phyloP scores from a whole-genome alignment of 2,888 invertebrate genomes.

The Schizotus pectinicornis region DNA sequence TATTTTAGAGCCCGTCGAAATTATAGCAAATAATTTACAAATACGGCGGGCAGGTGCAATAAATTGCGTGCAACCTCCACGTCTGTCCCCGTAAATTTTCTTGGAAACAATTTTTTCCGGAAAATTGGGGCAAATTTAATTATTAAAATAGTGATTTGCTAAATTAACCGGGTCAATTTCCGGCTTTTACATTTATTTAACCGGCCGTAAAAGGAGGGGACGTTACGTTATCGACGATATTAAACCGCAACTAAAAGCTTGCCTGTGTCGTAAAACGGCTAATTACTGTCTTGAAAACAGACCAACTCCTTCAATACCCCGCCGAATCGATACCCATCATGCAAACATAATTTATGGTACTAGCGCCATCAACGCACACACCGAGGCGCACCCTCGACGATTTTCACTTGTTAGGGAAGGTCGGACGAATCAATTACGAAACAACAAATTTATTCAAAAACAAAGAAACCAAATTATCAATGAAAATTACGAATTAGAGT shows the following conservation, averaged over 20 bases:
- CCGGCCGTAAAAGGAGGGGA: slow-evolving; percentile 21
- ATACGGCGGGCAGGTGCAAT: background rate
- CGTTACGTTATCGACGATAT: slow-evolving; percentile 23
- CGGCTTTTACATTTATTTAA: slow-evolving; percentile 28
- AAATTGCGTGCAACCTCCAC: slow-evolving; percentile 1
- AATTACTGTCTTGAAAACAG: slow-evolving; percentile 26
- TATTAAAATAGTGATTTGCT: slow-evolving; percentile 20
- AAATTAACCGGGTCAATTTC: slow-evolving; percentile 23
- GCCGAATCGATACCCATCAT: slow-evolving; percentile 27
- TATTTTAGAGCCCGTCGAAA: no score
- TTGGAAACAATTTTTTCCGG: no score
- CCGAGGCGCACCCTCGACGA: slow-evolving; percentile 3
- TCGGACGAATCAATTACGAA: no score
- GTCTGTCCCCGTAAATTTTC: background rate
- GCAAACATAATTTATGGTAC: slow-evolving; percentile 21
- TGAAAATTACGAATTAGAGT: no score
- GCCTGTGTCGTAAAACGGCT: slow-evolving; percentile 23
- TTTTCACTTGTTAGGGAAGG: no score
- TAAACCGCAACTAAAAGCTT: slow-evolving; percentile 24
- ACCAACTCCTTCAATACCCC: slow-evolving; percentile 15
- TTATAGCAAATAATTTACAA: background rate
- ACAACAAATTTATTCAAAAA: no score
- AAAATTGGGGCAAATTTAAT: slow-evolving; percentile 12
- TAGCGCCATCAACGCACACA: slow-evolving; percentile 4
- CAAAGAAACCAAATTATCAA: no score